Percentiles rank a stretch among this genome's conserved stretches.
phyloP scores from a whole-genome alignment of 2,888 invertebrate species.

The Drosophila merina region DNA sequence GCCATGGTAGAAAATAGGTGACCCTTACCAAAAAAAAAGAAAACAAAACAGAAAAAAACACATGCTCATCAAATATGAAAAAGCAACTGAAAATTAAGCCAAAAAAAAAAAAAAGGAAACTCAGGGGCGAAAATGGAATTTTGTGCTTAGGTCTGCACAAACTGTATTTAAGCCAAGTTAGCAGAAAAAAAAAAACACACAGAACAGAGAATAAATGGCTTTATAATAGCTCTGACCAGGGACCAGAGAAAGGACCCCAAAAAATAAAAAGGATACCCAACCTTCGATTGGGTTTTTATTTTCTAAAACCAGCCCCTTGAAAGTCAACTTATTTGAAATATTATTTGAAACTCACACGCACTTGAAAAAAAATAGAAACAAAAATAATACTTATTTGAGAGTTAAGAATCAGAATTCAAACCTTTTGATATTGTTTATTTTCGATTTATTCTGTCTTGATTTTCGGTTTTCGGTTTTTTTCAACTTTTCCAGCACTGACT shows the following conservation, averaged over 20 bases:
- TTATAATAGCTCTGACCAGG: conserved; percentile 17
- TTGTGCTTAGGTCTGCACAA: conserved; percentile 46
- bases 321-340: conserved; percentile 3
- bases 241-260: neutral
- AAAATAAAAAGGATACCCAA: neutral
- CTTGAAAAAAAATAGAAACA: conserved; percentile 35
- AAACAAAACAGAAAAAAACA: conserved; percentile 6
- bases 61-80: conserved; percentile 60
- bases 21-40: neutral
- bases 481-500: conserved; percentile 9
- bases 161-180: conserved; percentile 14
- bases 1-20: conserved; percentile 7
- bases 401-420: conserved; percentile 21
- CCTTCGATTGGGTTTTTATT: conserved; percentile 7
- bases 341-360: conserved; percentile 35
- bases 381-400: conserved; percentile 15
- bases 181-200: conserved; percentile 18
- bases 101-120: conserved; percentile 14
- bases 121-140: conserved; percentile 19
- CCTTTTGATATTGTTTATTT: conserved; percentile 23
- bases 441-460: conserved; percentile 1
- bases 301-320: conserved; percentile 11
- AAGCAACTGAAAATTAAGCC: conserved; percentile 51
- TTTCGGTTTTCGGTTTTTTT: neutral
- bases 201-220: neutral